Conservation (phyloP, 2,888 invertebrate species). For the Entomobrya proxima region DNA sequence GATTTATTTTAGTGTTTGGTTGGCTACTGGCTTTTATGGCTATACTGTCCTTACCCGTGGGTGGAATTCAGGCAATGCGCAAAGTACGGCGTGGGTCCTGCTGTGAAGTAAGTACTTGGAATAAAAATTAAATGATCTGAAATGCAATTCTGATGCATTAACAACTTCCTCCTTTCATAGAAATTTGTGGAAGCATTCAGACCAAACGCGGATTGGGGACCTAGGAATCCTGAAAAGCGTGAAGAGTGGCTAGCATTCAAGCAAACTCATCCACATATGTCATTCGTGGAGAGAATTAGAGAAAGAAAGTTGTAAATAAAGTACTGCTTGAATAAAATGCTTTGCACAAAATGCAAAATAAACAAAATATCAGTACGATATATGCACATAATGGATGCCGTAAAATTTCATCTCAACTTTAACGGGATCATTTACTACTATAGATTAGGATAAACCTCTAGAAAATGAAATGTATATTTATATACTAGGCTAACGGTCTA, state of each 20-base stretch:
- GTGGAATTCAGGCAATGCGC: conserved; percentile 45
- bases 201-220: conserved; percentile 63
- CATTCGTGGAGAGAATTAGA: conserved; percentile 25
- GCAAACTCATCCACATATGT: background rate
- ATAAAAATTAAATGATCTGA: too few relatives aligned
- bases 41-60: conserved; percentile 51
- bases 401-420: too few relatives aligned
- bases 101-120: background rate
- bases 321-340: background rate
- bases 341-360: background rate
- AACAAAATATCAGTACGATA: too few relatives aligned
- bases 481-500: too few relatives aligned
- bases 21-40: conserved; percentile 55
- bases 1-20: too few relatives aligned
- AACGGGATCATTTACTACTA: too few relatives aligned
- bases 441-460: too few relatives aligned
- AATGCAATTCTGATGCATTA: background rate
- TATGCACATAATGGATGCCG: too few relatives aligned
- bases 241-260: conserved; percentile 67
- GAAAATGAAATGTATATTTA: too few relatives aligned
- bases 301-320: conserved; percentile 18
- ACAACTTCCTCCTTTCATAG: conserved; percentile 31
- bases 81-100: background rate
- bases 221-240: conserved; percentile 53
- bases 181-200: conserved; percentile 61